These are phyloP conservation scores for Mareca strepera DNA, from an alignment of 2,797 vertebrate species.

Conservation along the genomic window DNA sequence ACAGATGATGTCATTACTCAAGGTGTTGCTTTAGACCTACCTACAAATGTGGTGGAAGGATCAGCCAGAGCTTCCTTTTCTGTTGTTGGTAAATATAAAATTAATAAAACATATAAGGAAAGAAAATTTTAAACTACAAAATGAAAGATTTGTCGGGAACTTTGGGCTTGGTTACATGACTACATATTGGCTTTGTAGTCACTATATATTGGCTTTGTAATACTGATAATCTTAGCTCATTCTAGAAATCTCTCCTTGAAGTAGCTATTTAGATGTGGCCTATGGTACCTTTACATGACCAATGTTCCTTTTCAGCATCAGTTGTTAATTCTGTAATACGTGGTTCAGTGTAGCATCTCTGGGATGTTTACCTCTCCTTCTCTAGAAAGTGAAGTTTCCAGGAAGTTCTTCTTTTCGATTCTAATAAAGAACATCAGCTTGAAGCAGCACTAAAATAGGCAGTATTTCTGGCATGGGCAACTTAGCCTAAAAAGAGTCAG, in stretches of 20 bases:
- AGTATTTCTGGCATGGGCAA: not conserved
- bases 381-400: not conserved
- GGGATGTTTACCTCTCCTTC: not conserved
- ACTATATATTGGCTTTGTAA: not conserved
- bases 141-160: not conserved
- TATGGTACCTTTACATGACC: not conserved
- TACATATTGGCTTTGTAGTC: not conserved
- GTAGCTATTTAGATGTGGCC: not conserved
- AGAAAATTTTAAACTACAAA: not conserved
- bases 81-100: conserved; percentile 78
- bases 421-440: not conserved
- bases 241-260: not conserved
- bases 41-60: conserved; percentile 76
- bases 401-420: not conserved
- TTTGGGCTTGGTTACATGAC: not conserved
- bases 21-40: conserved; percentile 65
- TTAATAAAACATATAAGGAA: not conserved
- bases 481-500: not conserved
- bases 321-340: not conserved
- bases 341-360: not conserved
- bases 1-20: conserved; percentile 65
- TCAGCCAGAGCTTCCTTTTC: conserved; percentile 76
- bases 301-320: not conserved
- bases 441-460: not conserved
- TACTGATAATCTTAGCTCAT: not conserved